These are phyloP conservation scores for Philypnodon macrostomus DNA, from an alignment of 2,797 vertebrate genomes.

Conservation along the genomic window DNA sequence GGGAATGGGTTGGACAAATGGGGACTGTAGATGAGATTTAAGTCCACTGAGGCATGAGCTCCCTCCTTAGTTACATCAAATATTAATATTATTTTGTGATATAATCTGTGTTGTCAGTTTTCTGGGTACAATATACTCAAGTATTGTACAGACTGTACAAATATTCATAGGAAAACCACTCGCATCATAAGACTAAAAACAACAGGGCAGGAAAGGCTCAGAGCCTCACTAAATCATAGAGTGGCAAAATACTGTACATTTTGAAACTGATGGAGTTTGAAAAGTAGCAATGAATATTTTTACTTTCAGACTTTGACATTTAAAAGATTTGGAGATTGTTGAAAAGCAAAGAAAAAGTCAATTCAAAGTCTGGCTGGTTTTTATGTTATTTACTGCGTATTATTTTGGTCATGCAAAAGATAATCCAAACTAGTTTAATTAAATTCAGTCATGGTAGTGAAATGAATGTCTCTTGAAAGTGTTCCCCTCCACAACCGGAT, in stretches of 20 bases:
- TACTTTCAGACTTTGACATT: background rate
- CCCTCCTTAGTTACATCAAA: too few species aligned
- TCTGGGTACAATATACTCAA: background rate
- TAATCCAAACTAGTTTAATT: too few species aligned
- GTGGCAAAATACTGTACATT: background rate
- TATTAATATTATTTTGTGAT: background rate
- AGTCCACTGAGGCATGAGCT: too few species aligned
- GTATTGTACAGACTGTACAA: background rate
- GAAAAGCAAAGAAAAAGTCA: too few species aligned
- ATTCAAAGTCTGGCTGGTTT: too few species aligned
- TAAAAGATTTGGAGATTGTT: background rate
- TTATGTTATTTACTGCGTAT: too few species aligned
- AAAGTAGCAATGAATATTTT: background rate
- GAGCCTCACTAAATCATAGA: background rate
- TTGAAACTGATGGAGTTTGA: background rate
- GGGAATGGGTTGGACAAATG: background rate
- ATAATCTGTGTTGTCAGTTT: background rate
- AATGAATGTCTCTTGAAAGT: background rate
- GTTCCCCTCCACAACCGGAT: background rate
- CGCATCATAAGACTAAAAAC: background rate
- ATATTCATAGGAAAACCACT: slow-evolving; percentile 2
- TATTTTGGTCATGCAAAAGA: too few species aligned
- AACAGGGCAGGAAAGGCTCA: background rate
- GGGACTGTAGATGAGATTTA: too few species aligned
- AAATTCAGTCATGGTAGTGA: too few species aligned